These are phyloP conservation scores for Rhogogaster chlorosoma DNA, from an alignment of 2,888 invertebrate species.

Conservation along the genomic window DNA sequence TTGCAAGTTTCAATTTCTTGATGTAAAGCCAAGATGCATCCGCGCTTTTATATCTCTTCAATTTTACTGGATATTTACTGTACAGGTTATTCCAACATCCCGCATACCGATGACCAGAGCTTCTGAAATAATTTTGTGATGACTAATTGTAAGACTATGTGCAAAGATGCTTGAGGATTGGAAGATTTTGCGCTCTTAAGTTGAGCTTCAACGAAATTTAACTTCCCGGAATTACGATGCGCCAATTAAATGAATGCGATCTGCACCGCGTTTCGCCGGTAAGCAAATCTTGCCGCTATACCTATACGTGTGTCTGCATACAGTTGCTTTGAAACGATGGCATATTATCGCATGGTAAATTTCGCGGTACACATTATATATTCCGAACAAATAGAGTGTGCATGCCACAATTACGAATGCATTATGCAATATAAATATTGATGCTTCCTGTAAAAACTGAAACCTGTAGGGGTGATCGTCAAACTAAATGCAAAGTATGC, in stretches of 20 bases:
- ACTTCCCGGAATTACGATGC: not conserved
- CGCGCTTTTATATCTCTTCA: not conserved
- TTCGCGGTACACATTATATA: constrained; percentile 68
- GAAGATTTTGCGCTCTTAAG: not conserved
- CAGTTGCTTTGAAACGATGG: not conserved
- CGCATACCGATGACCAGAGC: not conserved
- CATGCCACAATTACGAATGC: constrained; percentile 76
- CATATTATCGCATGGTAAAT: not conserved
- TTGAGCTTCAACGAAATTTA: not conserved
- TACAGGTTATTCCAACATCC: not conserved
- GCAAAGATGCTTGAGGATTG: not conserved
- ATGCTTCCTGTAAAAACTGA: constrained; percentile 76
- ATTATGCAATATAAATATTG: constrained; percentile 78
- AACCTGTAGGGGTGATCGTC: constrained; percentile 55
- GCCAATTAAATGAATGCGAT: not conserved
- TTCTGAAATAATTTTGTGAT: not conserved
- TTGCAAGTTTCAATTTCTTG: constrained; percentile 27
- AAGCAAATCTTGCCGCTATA: not conserved
- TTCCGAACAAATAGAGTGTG: constrained; percentile 77
- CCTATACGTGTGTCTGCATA: not conserved
- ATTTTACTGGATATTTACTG: not conserved
- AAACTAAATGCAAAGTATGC: constrained; percentile 26
- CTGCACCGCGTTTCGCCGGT: not conserved
- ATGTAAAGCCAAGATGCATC: not conserved
- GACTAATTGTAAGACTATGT: not conserved